Conservation (phyloP, 2,888 invertebrate species). For the Epinotia bilunana region DNA sequence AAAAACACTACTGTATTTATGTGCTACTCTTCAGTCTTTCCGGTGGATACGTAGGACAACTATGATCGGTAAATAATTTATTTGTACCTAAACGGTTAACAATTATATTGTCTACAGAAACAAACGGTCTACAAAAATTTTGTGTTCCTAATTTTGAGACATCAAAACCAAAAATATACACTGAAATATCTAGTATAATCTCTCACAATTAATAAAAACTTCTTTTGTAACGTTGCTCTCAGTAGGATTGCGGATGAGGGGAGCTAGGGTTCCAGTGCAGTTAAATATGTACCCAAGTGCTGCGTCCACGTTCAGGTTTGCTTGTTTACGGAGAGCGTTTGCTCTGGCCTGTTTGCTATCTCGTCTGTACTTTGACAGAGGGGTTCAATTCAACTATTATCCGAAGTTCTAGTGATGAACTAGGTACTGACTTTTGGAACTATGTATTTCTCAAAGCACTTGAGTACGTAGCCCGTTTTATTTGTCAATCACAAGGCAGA, state of each 20-base stretch:
- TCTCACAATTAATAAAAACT: background rate
- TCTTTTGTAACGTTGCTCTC: background rate
- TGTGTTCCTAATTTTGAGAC: too few relatives aligned
- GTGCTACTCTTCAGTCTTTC: too few relatives aligned
- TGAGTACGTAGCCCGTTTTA: background rate
- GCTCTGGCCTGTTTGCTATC: constrained; percentile 67
- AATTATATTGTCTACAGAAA: too few relatives aligned
- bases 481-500: background rate
- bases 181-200: background rate
- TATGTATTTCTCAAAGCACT: background rate
- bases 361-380: constrained; percentile 30
- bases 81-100: too few relatives aligned
- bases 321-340: constrained; percentile 72
- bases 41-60: too few relatives aligned
- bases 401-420: background rate
- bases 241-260: constrained; percentile 17
- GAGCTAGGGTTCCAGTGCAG: constrained; percentile 22
- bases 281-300: constrained; percentile 43
- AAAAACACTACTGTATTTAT: too few relatives aligned
- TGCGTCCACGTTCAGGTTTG: constrained; percentile 52
- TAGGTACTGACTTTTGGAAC: background rate
- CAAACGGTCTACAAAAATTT: too few relatives aligned
- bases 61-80: too few relatives aligned
- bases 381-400: constrained; percentile 1
- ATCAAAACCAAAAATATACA: too few relatives aligned